phyloP scores from a whole-genome alignment of 2,888 invertebrate species.

The Hedya salicella region DNA sequence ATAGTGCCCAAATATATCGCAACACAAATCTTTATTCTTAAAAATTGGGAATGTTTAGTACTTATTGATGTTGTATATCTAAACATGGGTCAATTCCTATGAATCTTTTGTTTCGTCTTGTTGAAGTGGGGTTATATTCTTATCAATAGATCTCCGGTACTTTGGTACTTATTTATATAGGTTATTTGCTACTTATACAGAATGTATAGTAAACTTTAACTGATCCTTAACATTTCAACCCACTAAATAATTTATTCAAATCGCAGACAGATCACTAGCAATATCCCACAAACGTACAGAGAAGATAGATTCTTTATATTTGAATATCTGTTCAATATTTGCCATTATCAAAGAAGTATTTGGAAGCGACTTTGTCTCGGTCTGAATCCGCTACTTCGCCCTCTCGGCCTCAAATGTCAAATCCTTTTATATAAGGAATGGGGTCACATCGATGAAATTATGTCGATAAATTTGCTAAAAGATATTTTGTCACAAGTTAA shows the following conservation, averaged over 20 bases:
- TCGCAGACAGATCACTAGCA: constrained; percentile 34
- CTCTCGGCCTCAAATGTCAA: constrained; percentile 76
- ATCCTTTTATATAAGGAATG: constrained; percentile 79
- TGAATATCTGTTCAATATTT: constrained; percentile 71
- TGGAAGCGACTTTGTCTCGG: constrained; percentile 73
- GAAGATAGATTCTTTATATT: constrained; percentile 53
- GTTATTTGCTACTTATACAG: neutral
- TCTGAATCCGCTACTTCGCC: constrained; percentile 78
- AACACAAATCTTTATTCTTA: too few species aligned
- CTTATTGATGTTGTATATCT: too few species aligned
- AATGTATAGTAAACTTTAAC: neutral
- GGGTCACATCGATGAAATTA: constrained; percentile 50
- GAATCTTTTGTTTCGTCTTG: too few species aligned
- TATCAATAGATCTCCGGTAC: too few species aligned
- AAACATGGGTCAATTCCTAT: too few species aligned
- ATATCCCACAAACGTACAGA: constrained; percentile 30
- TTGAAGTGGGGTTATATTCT: too few species aligned
- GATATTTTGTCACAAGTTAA: too few species aligned
- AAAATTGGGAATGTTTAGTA: too few species aligned
- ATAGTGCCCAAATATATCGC: too few species aligned
- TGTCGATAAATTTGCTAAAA: constrained; percentile 34
- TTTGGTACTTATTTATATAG: too few species aligned
- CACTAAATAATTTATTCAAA: constrained; percentile 31
- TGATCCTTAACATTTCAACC: neutral
- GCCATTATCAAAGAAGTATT: constrained; percentile 71